Conservation (phyloP, 2,888 invertebrate genomes). For the Cheiracanthium punctorium region DNA sequence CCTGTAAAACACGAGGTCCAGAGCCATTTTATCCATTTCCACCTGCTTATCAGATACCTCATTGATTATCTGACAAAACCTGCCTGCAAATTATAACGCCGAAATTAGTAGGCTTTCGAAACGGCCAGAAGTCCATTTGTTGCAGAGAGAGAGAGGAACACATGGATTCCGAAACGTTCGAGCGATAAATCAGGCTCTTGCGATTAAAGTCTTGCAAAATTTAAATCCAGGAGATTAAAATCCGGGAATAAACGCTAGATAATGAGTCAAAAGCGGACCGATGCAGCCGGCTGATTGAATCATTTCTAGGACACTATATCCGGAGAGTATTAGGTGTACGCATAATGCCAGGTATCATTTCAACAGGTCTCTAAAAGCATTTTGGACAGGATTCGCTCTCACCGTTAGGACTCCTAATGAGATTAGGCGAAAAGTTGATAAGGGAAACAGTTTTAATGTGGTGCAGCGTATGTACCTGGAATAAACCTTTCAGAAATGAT, state of each 20-base stretch:
- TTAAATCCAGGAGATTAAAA: neutral
- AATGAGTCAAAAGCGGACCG: neutral
- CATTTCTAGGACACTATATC: neutral
- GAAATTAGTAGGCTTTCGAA: no score
- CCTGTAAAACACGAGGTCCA: no score
- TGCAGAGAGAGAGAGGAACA: no score
- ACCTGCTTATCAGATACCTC: neutral
- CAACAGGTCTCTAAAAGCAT: conserved; percentile 3
- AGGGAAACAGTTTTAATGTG: neutral
- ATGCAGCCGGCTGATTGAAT: neutral
- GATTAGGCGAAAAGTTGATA: neutral
- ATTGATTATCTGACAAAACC: neutral
- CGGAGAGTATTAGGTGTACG: neutral
- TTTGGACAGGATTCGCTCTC: neutral
- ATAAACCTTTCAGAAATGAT: neutral
- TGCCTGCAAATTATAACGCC: no score
- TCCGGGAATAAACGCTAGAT: neutral
- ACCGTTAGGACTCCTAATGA: neutral
- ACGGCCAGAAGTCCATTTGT: neutral
- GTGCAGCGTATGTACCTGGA: neutral
- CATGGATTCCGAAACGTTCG: neutral
- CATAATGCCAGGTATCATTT: neutral
- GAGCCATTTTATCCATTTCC: neutral
- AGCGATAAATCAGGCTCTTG: neutral
- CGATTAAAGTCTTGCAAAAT: neutral